Percentiles rank a stretch among this genome's conserved stretches.
Conservation (phyloP, 2,113 vertebrate species). For the Eulemur rufifrons region DNA sequence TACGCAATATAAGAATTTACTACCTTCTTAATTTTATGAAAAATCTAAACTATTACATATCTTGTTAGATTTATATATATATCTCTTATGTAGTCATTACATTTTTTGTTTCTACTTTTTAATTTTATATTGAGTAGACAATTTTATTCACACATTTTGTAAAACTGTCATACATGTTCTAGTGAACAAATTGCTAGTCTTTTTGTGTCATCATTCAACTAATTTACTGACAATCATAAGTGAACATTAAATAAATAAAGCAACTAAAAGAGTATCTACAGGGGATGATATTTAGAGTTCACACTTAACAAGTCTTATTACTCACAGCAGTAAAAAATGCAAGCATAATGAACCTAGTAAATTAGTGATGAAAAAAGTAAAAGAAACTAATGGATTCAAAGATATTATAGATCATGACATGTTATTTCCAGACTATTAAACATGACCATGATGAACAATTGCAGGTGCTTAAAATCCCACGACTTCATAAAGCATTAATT, state of each 20-base stretch:
- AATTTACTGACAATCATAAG: conserved; percentile 10
- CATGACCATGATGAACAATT: conserved; percentile 46
- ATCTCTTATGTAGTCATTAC: neutral
- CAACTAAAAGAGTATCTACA: conserved; percentile 39
- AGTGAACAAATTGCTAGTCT: neutral
- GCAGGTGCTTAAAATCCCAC: conserved; percentile 69
- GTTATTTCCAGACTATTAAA: conserved; percentile 75
- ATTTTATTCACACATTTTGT: neutral
- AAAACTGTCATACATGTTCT: neutral
- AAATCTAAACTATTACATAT: neutral
- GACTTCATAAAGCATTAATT: conserved; percentile 71
- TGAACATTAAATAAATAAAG: neutral
- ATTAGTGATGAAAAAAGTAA: conserved; percentile 61
- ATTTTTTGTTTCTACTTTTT: neutral
- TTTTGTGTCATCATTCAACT: neutral
- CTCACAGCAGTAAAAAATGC: neutral
- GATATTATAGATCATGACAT: conserved; percentile 64
- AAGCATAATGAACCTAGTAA: neutral
- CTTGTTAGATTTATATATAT: neutral
- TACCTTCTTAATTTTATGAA: neutral
- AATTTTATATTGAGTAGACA: neutral
- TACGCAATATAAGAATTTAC: neutral
- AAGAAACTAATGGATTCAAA: conserved; percentile 58
- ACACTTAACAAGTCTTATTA: conserved; percentile 31
- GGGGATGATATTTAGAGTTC: conserved; percentile 39